A percentile compares a stretch with the other conserved stretches of the same genome.
phyloP scores from a whole-genome alignment of 53 echinoderm and acorn worm genomes.

The Crossaster papposus region DNA sequence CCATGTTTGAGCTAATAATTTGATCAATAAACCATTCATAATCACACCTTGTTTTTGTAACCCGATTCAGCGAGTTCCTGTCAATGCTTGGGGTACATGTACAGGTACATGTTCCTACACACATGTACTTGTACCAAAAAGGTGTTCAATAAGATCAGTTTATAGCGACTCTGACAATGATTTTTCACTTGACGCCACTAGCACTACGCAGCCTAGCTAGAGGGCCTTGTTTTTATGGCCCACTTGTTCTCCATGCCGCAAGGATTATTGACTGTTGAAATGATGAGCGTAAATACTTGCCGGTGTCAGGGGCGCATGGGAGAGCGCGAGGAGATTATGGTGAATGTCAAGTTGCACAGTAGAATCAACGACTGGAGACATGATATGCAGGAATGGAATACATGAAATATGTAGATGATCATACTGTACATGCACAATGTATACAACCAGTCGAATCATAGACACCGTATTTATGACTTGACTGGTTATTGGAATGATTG shows the following conservation, averaged over 20 bases:
- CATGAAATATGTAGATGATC: neutral
- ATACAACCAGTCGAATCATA: neutral
- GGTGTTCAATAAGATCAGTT: neutral
- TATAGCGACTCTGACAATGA: neutral
- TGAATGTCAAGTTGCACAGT: neutral
- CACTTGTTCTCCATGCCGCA: neutral
- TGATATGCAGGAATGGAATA: neutral
- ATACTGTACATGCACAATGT: neutral
- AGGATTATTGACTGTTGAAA: neutral
- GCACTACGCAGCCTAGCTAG: neutral
- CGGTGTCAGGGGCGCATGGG: neutral
- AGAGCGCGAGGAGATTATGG: neutral
- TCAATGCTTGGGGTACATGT: neutral
- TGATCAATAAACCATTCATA: slow-evolving; percentile 5
- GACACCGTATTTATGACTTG: neutral
- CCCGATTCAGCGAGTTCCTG: neutral
- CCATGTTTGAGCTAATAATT: neutral
- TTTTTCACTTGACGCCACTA: neutral
- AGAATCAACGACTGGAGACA: neutral
- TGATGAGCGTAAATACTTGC: neutral
- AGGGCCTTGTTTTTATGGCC: neutral
- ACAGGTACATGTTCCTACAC: no score
- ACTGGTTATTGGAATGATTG: neutral
- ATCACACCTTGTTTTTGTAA: neutral
- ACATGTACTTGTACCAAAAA: neutral